phyloP scores from a whole-genome alignment of 2,113 vertebrate species.

The Chaetodon auriga region DNA sequence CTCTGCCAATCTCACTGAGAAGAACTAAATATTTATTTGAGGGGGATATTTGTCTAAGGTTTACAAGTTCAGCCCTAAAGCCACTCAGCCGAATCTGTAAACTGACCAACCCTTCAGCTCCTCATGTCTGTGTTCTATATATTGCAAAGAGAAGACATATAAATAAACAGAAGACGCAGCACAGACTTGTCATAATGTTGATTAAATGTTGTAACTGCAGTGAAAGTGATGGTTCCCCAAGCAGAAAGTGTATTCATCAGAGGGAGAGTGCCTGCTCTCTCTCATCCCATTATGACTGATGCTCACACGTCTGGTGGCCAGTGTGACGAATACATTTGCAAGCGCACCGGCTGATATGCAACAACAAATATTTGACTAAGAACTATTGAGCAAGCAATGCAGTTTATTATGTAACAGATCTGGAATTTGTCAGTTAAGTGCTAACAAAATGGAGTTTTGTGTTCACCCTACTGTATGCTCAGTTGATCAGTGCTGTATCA shows the following conservation, averaged over 20 bases:
- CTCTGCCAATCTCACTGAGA: constrained; percentile 26
- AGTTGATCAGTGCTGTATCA: not conserved
- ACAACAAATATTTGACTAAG: constrained; percentile 28
- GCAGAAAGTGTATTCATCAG: not conserved
- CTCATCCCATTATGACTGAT: not conserved
- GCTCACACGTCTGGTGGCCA: not conserved
- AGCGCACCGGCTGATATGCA: not conserved
- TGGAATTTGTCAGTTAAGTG: constrained; percentile 1
- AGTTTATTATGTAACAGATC: not conserved
- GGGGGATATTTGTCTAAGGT: constrained; percentile 50
- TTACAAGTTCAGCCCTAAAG: constrained; percentile 35
- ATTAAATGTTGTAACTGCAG: not conserved
- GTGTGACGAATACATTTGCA: not conserved
- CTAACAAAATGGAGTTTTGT: not conserved
- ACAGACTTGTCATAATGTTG: not conserved
- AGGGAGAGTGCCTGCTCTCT: not conserved
- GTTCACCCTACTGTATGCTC: not conserved
- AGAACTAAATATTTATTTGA: constrained; percentile 61
- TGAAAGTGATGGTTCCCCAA: not conserved
- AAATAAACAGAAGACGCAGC: constrained; percentile 5
- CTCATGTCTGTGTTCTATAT: not conserved
- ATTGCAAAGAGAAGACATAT: not conserved
- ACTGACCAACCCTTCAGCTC: not conserved
- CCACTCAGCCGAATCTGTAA: constrained; percentile 33
- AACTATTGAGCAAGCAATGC: not conserved